Base-by-base conservation (phyloP, 2,888 invertebrate species). In the Clostera curtula region DNA sequence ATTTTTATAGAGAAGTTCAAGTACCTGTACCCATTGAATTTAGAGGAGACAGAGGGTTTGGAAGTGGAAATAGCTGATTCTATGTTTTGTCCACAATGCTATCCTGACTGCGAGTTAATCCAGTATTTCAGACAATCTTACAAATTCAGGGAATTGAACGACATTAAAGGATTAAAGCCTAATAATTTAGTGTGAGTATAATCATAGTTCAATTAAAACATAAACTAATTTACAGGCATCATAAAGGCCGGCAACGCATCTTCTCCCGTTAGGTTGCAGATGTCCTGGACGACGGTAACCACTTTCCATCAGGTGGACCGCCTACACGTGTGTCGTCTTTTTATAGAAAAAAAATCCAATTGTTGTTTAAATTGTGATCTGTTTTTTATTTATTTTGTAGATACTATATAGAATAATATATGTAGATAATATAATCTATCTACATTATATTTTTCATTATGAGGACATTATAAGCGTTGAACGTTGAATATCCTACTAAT, bases 51-150 rank as follows among this genome's bases (percentile, higher is more conserved):
- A 0, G 34, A 59, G 1, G 84, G 85, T 0, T 46, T 86, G 1
- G 79, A 86, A 33, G 57, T 68, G 18, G 88, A 88, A 49, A 24
- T 70, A 0, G 76, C 85, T 26, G 83, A 87, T 39, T 85, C 87
- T 0, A 49, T 89, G n/a, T 66, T 47, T 29, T 90, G 89, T 42
- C 69, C 75, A 0, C 56, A 85, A 3, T 90, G 90, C 48, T 50
- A 84, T 29, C 87, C 89, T 0, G 79, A 88, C 12, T 90, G 90
- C 46, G 77, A 80, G 28, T 43, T 65, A 3, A 76, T 71, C 0
- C 56, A 59, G n/a, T 64, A 77, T 25, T 58, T 55, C 22, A 75
- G 76, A 13, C 64, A 48, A 31, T 42, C 59, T 2, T 62, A 40
- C 19, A 68, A 58, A 6, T 32, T 50, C 1, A 11, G 45, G 4